These are phyloP conservation scores for Ctenochaetus hawaiiensis DNA, from an alignment of 2,797 vertebrate genomes.

Conservation along the genomic window DNA sequence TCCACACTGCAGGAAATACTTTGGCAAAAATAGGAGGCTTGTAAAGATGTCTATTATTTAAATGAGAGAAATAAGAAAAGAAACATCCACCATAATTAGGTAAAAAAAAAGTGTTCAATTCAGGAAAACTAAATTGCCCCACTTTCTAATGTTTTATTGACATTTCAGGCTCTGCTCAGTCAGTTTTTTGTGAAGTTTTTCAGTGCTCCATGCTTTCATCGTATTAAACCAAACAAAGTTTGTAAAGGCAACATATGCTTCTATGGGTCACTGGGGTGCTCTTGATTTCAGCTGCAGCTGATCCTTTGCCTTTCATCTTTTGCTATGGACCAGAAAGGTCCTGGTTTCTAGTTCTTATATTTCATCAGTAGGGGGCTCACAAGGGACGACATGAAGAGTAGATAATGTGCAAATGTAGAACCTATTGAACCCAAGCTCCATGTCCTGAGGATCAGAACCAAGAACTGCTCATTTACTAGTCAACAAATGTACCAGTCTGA, in stretches of 20 bases:
- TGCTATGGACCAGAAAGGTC: background rate
- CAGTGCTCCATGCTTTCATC: background rate
- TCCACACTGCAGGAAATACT: too few species aligned
- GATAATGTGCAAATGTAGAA: slow-evolving; percentile 6
- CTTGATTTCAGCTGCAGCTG: background rate
- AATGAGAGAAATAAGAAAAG: too few species aligned
- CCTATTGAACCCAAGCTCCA: slow-evolving; percentile 3
- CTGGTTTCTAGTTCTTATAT: background rate
- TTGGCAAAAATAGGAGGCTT: too few species aligned
- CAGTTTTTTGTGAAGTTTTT: background rate
- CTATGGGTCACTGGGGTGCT: background rate
- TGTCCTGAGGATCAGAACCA: slow-evolving; percentile 21
- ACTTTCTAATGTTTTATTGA: background rate
- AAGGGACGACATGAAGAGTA: background rate
- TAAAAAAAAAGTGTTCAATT: background rate
- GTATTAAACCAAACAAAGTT: background rate
- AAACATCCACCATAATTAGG: too few species aligned
- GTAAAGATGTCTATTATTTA: too few species aligned
- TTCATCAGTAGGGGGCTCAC: slow-evolving; percentile 1
- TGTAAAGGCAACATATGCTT: slow-evolving; percentile 3
- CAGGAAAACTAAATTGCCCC: background rate
- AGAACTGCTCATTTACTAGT: slow-evolving; percentile 21
- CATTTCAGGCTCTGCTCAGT: background rate
- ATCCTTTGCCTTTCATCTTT: background rate
- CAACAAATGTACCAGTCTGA: slow-evolving; percentile 46